A percentile compares a stretch with the other conserved stretches of the same genome.
phyloP scores from a whole-genome alignment of 1,140 invertebrate genomes.

The Zophobas morio region DNA sequence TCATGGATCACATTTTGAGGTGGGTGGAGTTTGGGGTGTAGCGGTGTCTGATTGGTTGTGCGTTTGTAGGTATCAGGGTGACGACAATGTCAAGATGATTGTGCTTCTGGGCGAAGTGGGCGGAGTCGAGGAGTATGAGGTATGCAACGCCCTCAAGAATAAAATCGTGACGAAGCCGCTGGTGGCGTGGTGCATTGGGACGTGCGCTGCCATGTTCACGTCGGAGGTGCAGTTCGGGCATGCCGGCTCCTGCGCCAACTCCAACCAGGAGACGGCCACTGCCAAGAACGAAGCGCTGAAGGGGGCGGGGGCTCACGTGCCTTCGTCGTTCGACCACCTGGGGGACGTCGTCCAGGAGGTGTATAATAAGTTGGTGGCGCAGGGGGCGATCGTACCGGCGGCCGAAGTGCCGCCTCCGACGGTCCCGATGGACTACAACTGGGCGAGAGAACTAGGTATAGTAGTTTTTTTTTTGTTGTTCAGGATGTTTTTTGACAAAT shows the following conservation, averaged over 20 bases:
- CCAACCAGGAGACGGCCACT: conserved; percentile 93
- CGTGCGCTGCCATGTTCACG: conserved; percentile 85
- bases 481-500: not conserved
- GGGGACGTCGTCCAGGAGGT: conserved; percentile 84
- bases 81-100: conserved; percentile 92
- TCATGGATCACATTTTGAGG: conserved; percentile 97
- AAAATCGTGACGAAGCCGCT: conserved; percentile 93
- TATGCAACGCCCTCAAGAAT: conserved; percentile 89
- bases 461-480: not conserved
- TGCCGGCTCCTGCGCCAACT: conserved; percentile 98
- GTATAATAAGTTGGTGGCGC: conserved; percentile 86
- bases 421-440: conserved; percentile 99
- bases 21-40: conserved; percentile 57
- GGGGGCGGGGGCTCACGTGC: conserved; percentile 90
- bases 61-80: conserved; percentile 73
- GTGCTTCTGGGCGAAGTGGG: conserved; percentile 98
- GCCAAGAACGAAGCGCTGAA: conserved; percentile 92
- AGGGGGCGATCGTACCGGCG: conserved; percentile 88
- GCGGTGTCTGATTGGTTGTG: too few relatives aligned
- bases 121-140: conserved; percentile 99
- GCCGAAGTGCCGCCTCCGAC: conserved; percentile 97
- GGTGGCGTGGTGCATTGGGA: conserved; percentile 98
- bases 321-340: conserved; percentile 93
- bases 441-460: conserved; percentile 95
- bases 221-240: conserved; percentile 99